Evolutionary conservation across 92 coral and sea anemone species (phyloP).

Genomic region (Palythoa caribaeorum): DNA sequence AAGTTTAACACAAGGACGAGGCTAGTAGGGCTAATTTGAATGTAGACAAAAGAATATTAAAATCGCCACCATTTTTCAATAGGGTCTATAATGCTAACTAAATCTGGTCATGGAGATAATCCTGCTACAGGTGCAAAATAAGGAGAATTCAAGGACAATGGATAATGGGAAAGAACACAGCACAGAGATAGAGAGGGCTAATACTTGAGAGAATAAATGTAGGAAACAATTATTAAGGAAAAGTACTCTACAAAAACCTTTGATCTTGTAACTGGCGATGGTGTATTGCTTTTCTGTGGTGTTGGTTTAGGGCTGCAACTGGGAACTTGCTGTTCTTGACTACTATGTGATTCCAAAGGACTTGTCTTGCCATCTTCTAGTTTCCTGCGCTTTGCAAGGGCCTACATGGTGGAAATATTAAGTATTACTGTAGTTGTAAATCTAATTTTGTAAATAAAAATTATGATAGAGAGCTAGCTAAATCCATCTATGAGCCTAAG

Average conservation of each 20-base stretch:
- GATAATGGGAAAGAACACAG: neutral
- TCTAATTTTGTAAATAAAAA: too few species aligned
- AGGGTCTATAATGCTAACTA: too few species aligned
- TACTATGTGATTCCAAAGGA: neutral
- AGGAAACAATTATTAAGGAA: neutral
- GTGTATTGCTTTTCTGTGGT: neutral
- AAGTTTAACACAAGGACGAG: too few species aligned
- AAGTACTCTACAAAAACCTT: neutral
- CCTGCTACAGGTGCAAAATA: too few species aligned
- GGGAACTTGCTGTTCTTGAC: conserved; percentile 1
- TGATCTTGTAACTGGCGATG: neutral
- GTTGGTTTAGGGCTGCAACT: neutral
- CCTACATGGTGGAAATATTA: neutral
- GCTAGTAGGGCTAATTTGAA: too few species aligned
- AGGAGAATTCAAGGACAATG: too few species aligned
- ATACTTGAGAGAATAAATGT: neutral
- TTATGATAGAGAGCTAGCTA: too few species aligned
- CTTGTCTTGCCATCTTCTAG: neutral
- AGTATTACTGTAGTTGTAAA: too few species aligned
- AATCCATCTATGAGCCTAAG: too few species aligned
- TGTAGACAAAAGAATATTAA: too few species aligned
- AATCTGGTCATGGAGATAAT: too few species aligned
- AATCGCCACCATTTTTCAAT: too few species aligned
- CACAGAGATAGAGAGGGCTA: neutral
- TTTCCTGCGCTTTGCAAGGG: conserved; percentile 1